Evolutionary conservation across 2,888 invertebrate species (phyloP), one percentile per base, ranked within the genome.

Genomic region (Leucoma salicis): DNA sequence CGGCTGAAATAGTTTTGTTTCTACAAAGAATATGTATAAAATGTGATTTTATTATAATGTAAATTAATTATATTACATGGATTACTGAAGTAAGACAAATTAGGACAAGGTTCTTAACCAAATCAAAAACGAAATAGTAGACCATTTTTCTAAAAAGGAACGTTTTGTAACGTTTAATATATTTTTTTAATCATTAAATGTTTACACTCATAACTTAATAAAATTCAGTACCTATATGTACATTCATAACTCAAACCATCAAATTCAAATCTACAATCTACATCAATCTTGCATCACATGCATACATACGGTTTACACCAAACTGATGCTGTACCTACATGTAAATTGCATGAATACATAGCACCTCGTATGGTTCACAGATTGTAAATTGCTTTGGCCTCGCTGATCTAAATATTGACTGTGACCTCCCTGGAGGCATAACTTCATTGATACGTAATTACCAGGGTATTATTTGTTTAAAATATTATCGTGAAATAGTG

Each of bases 331-430:
- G 56, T n/a, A n/a, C n/a, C n/a, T 45, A 41, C 61, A 74, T 70
- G 69, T 74, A 74, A 74, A 73, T 74, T 67, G 66, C 64, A 66
- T 63, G 63, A 66, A 68, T 66, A 68, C 62, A 65, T 62, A 63
- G 59, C 55, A 63, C 60, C 61, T 58, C 39, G 45, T 51, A 54
- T 62, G 65, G 59, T 57, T 63, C 59, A 49, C 58, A 74, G 67
- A 74, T 71, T 71, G 75, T 73, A 73, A 70, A 76, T 75, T 74
- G 73, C 73, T 66, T 70, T 56, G 48, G 49, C 47, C 53, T 45
- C 55, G 56, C 60, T 62, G 66, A 66, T 69, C 68, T 70, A 64
- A 70, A 70, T 68, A 71, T 70, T 61, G 63, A 57, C 60, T 63
- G 52, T 51, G 42, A 52, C 46, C 46, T 51, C 47, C 56, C 48